Base-by-base conservation (phyloP, 2,888 invertebrate species). In the Monoplex corrugatus region DNA sequence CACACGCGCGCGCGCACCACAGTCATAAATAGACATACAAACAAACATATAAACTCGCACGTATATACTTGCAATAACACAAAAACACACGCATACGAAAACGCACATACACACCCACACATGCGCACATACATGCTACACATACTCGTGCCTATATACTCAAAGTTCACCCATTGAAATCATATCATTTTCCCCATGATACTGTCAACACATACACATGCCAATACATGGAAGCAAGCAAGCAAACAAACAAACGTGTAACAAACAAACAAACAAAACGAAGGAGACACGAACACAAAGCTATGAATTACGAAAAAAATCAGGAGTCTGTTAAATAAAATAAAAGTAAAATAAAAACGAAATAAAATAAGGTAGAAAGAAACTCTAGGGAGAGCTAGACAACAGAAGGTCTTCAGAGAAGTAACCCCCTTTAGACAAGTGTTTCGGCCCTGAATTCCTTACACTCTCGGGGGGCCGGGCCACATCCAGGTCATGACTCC, bases 31-130 rank as follows among this genome's bases (percentile, higher is more conserved):
- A 43, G 43, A 43, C 80, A 43, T 43, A 80, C 40, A 43, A 40
- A 80, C 80, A 43, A 40, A 43, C 80, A 80, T 43, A 8, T 16
- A 43, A 16, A 8, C 80, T 23, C 80, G 0, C 8, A 80, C 43
- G 6, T 38, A 80, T 43, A 5, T 28, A 80, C 32, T 19, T 38
- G 43, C 80, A 82, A 44, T 44, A 6, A 82, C 82, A 82, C 44
- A 82, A n/a, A 82, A n/a, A 44, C 82, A 45, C 82, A 45, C 82
- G 45, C 82, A 82, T 43, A 80, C 80, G 40, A 38, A 43, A 19
- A 80, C 80, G 40, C 80, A 80, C 43, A 80, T 43, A 40, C 40
- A 40, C 80, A n/a, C 80, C 16, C 80, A 43, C 80, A 80, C 80
- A 80, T 43, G 40, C 0, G 40, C 35, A 3, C 35, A 75, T 10